Evolutionary conservation across 2,797 vertebrate species (phyloP), one percentile per base, ranked within the genome.

Genomic region (Neomorphus geoffroyi): DNA sequence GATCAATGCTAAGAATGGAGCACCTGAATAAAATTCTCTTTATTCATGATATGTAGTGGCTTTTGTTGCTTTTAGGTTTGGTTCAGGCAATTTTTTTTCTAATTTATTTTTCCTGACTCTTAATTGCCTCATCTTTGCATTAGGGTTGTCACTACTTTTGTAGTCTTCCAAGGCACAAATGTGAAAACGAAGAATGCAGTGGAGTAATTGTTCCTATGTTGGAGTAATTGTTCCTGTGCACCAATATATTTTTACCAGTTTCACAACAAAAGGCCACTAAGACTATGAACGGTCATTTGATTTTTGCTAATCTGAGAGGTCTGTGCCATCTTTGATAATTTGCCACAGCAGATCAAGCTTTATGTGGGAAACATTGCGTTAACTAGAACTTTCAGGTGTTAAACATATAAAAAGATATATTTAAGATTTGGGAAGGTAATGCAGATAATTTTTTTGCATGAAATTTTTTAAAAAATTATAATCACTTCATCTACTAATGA

Each of bases 291-390:
- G 30, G 53, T 91, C 19, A 53, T 96, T 97, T 95, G 57, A 88
- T 93, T 96, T 94, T 96, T 86, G 26, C 70, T 94, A 91, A 94
- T 94, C 66, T 91, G 80, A 96, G 67, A 92, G 15, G 12, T 86
- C 57, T 95, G 32, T 86, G 37, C 74, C 35, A 93, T 88, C 53
- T 94, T 93, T 95, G 77, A 78, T 96, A 95, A 96, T 86, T 96
- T 8, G 27, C 23, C 46, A 82, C 32, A 71, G 77, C 16, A 94
- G 61, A 87, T 92, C 73, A 95, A 92, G 33, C 53, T 94, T 94
- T 81, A 67, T 78, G n/a, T 45, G 32, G 48, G 92, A 97, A 96
- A 87, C 91, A 70, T 24, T 35, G 48, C 71, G 81, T 92, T 94
- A 94, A 67, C 50, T 80, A 88, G 62, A 90, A 67, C 33, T 88